Evolutionary conservation across 1,140 invertebrate genomes (phyloP).

Genomic region (Ostrea denselamellosa): DNA sequence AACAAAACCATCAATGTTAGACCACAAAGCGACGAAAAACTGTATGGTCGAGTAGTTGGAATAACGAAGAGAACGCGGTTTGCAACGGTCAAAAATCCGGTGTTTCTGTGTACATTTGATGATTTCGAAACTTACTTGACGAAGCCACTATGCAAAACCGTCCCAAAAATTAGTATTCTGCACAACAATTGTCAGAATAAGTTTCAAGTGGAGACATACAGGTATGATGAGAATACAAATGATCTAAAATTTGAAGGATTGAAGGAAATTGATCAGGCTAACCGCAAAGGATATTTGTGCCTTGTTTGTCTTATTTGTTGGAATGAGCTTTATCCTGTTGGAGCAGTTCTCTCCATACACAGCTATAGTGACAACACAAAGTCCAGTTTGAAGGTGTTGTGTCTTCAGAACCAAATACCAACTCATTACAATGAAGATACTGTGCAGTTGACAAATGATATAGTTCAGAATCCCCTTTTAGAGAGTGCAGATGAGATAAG

Average conservation of each 20-base stretch:
- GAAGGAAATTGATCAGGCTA: conserved; percentile 20
- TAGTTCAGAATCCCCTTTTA: conserved; percentile 27
- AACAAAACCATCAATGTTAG: neutral
- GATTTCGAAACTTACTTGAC: conserved; percentile 61
- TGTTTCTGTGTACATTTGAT: conserved; percentile 67
- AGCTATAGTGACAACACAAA: conserved; percentile 31
- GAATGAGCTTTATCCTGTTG: conserved; percentile 51
- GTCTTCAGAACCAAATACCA: conserved; percentile 44
- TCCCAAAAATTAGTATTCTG: conserved; percentile 67
- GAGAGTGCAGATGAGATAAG: neutral
- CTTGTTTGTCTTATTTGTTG: conserved; percentile 53
- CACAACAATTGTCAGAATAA: conserved; percentile 49
- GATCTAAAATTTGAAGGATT: conserved; percentile 39
- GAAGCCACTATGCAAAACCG: conserved; percentile 65
- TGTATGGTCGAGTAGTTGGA: conserved; percentile 66
- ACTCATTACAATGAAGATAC: conserved; percentile 42
- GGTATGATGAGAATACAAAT: conserved; percentile 19
- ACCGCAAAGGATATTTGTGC: conserved; percentile 22
- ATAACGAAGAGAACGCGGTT: conserved; percentile 56
- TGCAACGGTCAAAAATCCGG: conserved; percentile 54
- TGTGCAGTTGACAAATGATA: conserved; percentile 34
- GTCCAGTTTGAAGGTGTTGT: conserved; percentile 33
- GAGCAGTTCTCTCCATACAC: conserved; percentile 48
- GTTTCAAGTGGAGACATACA: conserved; percentile 58
- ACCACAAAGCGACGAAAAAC: neutral